Evolutionary conservation across 2,797 vertebrate genomes (phyloP).

Genomic region (Miichthys miiuy): DNA sequence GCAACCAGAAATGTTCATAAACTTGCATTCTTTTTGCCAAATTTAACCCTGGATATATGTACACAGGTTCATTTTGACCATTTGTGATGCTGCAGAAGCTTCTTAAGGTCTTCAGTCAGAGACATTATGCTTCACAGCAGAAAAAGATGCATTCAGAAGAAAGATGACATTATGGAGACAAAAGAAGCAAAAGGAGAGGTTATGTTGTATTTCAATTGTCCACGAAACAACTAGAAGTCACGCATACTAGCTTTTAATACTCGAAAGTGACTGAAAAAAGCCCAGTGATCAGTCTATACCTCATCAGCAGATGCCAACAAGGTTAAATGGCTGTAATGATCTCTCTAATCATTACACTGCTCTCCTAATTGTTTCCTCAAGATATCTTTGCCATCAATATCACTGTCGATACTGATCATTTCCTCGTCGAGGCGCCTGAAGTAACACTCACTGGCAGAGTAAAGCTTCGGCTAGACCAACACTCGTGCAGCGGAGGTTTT

Average conservation of each 20-base stretch:
- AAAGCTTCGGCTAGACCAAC: background rate
- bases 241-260: background rate
- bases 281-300: conserved; percentile 17
- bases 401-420: conserved; percentile 60
- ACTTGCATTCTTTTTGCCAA: background rate
- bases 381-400: conserved; percentile 69
- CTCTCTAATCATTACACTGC: conserved; percentile 54
- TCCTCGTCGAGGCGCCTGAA: conserved; percentile 21
- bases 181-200: background rate
- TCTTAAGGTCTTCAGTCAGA: background rate
- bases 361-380: conserved; percentile 75
- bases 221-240: background rate
- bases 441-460: background rate
- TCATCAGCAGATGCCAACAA: conserved; percentile 53
- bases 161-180: background rate
- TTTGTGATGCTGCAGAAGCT: background rate
- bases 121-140: background rate
- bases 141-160: background rate
- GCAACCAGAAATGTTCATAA: background rate
- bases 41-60: background rate
- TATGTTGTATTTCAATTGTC: background rate
- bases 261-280: background rate
- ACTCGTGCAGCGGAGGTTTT: background rate
- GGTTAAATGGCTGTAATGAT: conserved; percentile 72
- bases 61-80: background rate